Evolutionary conservation across 2,113 vertebrate genomes (phyloP), one percentile per base, ranked within the genome.

Genomic region (Hemiprocne comata): DNA sequence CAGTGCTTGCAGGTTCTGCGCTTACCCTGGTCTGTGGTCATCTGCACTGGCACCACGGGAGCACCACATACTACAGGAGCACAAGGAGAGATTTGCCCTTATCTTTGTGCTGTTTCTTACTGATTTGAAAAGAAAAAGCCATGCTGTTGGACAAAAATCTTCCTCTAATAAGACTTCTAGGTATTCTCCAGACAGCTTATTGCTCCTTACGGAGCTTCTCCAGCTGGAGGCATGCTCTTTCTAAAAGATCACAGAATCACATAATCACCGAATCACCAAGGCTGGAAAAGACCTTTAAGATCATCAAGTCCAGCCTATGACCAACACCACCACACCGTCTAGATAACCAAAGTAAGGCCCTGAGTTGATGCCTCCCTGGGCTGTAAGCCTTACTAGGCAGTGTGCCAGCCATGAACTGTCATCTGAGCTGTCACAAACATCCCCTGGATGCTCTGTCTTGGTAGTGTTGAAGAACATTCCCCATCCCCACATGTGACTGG

Each of bases 21-120:
- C 10, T 58, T 23, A 34, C 11, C 6, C 9, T 65, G 1, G 12
- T 77, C 25, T 3, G 26, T 67, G 38, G 40, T 13, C 36, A 50
- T 25, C 38, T 1, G 1, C 53, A 38, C 34, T 0, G 1, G 38
- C n/a, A 36, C 31, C 44, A 18, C 2, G 2, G 72, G 16, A 76
- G 20, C 28, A 58, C 9, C 10, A 36, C 42, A 23, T 28, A 28
- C 50, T 1, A 1, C 69, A 81, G 70, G 33, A 51, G 23, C 33
- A 53, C 29, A 34, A 25, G 53, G 42, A 65, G 9, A 90, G 44
- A 73, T 62, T 62, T 95, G 4, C 12, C 48, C 10, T 53, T 64
- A n/a, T 55, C 33, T 19, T n/a, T 66, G 5, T 40, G 28, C 3
- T 40, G 10, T 2, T 24, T 64, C 92, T 81, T 46, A 74, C 9